These are phyloP conservation scores for Epirrita christyi DNA, from an alignment of 2,888 invertebrate species.

Conservation along the genomic window DNA sequence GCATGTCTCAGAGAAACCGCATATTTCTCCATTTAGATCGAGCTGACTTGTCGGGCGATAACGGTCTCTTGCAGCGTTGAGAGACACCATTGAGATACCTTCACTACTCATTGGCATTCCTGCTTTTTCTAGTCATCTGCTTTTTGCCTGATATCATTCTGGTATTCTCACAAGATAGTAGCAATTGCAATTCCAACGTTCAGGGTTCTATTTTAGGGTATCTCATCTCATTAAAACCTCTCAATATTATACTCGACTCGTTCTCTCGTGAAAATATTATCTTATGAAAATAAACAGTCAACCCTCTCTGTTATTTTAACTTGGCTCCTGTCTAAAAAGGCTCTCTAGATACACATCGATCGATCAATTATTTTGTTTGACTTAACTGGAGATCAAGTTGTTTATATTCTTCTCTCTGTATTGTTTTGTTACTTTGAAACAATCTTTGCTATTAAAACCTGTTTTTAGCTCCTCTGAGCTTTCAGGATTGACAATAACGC, in stretches of 20 bases:
- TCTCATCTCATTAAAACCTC: constrained; percentile 14
- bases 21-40: constrained; percentile 49
- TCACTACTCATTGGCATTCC: constrained; percentile 15
- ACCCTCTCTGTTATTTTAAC: constrained; percentile 31
- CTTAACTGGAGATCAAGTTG: constrained; percentile 28
- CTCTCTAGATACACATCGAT: constrained; percentile 22
- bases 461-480: constrained; percentile 11
- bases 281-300: constrained; percentile 35
- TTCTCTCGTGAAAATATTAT: constrained; percentile 22
- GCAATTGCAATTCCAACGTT: background rate
- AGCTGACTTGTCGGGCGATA: constrained; percentile 39
- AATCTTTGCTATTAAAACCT: constrained; percentile 8
- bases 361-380: constrained; percentile 32
- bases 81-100: constrained; percentile 36
- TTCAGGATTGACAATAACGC: background rate
- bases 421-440: constrained; percentile 7
- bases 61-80: constrained; percentile 40
- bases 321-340: constrained; percentile 29
- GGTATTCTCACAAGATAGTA: background rate
- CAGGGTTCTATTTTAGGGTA: constrained; percentile 15
- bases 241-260: constrained; percentile 13
- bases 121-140: constrained; percentile 20
- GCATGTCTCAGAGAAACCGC: constrained; percentile 58
- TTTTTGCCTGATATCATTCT: background rate
- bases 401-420: constrained; percentile 14